Conservation (phyloP, 2,113 vertebrate species). For the Planiliza haematocheilus region DNA sequence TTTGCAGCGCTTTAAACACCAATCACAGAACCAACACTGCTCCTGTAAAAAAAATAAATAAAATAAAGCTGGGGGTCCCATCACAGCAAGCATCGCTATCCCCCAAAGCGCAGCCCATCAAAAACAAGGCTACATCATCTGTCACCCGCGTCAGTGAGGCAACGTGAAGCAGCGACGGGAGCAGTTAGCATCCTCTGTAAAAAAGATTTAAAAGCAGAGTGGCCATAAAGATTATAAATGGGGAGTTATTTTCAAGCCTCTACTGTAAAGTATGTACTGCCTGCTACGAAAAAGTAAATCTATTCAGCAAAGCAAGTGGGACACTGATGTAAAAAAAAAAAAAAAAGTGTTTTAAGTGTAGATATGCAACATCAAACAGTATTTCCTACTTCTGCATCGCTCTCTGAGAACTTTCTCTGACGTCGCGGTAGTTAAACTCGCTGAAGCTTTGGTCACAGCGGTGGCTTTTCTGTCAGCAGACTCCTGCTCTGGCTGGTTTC, state of each 20-base stretch:
- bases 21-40: not conserved
- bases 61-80: not conserved
- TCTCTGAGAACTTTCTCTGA: not conserved
- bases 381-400: too few species aligned
- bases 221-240: constrained; percentile 41
- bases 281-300: not conserved
- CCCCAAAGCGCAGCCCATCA: not conserved
- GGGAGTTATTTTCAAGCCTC: constrained; percentile 3
- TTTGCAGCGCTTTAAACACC: not conserved
- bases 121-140: constrained; percentile 26
- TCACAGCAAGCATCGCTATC: not conserved
- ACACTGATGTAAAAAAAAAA: not conserved
- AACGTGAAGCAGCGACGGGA: constrained; percentile 14
- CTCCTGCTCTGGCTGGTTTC: constrained; percentile 18
- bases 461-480: constrained; percentile 33
- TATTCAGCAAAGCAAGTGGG: not conserved
- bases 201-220: constrained; percentile 33
- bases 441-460: constrained; percentile 1
- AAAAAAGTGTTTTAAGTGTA: too few species aligned
- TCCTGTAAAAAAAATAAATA: not conserved
- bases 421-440: not conserved
- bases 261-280: constrained; percentile 4
- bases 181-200: not conserved
- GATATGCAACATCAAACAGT: too few species aligned
- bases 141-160: constrained; percentile 23